Base-by-base conservation (phyloP, 92 coral and sea anemone genomes). In the Porites divaricata region DNA sequence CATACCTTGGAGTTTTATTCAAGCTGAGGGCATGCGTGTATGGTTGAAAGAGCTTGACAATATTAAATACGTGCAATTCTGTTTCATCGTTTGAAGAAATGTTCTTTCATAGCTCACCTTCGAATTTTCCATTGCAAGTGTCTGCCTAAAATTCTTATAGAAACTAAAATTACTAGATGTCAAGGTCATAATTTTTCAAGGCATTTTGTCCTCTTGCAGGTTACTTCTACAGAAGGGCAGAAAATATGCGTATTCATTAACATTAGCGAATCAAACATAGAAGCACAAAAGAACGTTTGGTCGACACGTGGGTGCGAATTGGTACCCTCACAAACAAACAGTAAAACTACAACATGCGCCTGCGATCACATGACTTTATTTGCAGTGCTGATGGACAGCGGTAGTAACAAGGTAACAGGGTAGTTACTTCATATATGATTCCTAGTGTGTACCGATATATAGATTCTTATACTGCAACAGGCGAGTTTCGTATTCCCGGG, bases 321-420 rank as follows among this genome's bases (percentile, higher is more conserved):
- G 66, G 85, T 83, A 45, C 70, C 80, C 68, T 63, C 69, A 2
- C 58, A 59, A 53, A 83, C 92, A 41, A 84, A 76, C 78, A 73
- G 74, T 7, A 77, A 64, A 25, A 84, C 81, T n/a, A 82, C 87
- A 63, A 84, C 89, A 3, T 89, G 92, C 67, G 84, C 87, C 26
- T 89, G 92, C 58, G 58, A 78, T 79, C 92, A 89, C 76, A 83
- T 83, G 79, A 84, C 92, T 67, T 78, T 86, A 1, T 89, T 89
- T 51, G 88, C 89, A 11, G 63, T 84, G n/a, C 75, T 89, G 51
- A 89, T 89, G 92, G 92, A 84, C 26, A 80, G 76, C 10, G 65
- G 72, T 1, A 67, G 77, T 11, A 66, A 78, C 86, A 89, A 6
- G 20, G 22, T 13, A 16, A 4, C n/a, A n/a, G n/a, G n/a, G n/a